Evolutionary conservation across 2,797 vertebrate species (phyloP).

Genomic region (Arctocebus calabarensis): DNA sequence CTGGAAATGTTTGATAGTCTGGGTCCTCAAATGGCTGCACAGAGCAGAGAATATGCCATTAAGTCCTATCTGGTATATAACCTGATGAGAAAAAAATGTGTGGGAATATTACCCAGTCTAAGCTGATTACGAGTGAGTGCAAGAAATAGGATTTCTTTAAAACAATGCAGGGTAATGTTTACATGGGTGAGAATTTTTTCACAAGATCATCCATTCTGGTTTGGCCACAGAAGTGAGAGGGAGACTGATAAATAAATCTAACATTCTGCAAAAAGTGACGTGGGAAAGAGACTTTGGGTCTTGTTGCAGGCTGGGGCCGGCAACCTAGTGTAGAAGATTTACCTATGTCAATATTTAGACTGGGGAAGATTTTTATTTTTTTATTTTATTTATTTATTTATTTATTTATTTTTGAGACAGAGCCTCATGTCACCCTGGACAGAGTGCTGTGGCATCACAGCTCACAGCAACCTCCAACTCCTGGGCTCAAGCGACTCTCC

Average conservation of each 20-base stretch:
- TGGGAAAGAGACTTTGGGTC: not conserved
- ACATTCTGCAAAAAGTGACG: not conserved
- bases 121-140: not conserved
- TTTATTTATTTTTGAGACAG: too few relatives aligned
- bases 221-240: not conserved
- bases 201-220: not conserved
- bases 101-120: not conserved
- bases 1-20: not conserved
- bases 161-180: not conserved
- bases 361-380: not conserved
- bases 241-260: not conserved
- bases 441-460: too few relatives aligned
- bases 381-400: too few relatives aligned
- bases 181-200: not conserved
- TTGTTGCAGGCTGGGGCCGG: too few relatives aligned
- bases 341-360: not conserved
- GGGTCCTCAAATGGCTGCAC: not conserved
- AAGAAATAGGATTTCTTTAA: not conserved
- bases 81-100: not conserved
- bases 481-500: too few relatives aligned
- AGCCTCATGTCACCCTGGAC: too few relatives aligned
- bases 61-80: not conserved
- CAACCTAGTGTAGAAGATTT: not conserved
- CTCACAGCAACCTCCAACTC: too few relatives aligned
- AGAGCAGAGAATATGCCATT: not conserved